Evolutionary conservation across 2,113 vertebrate species (phyloP).

Genomic region (Nothocercus julius): DNA sequence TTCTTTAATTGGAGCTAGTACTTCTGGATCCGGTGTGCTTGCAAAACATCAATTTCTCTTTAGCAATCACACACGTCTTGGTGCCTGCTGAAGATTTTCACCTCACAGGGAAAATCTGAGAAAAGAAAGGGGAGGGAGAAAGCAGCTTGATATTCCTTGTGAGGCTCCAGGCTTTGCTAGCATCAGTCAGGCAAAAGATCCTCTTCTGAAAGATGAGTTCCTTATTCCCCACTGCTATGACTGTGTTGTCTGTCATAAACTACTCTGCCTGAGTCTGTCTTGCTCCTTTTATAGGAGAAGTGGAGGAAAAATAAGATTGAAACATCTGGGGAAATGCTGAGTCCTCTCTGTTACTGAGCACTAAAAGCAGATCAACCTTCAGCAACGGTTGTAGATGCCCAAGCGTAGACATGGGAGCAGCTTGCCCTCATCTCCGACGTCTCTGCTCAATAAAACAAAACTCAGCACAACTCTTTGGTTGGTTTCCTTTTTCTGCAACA

Average conservation of each 20-base stretch:
- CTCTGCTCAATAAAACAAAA: slow-evolving; percentile 61
- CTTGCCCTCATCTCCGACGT: background rate
- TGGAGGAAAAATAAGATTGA: slow-evolving; percentile 57
- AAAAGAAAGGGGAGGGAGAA: background rate
- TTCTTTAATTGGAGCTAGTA: background rate
- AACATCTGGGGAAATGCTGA: slow-evolving; percentile 67
- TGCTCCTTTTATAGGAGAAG: slow-evolving; percentile 46
- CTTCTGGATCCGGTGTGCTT: background rate
- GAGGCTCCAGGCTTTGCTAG: background rate
- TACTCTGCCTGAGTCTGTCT: background rate
- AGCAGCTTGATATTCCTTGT: background rate
- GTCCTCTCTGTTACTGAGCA: background rate
- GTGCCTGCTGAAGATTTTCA: background rate
- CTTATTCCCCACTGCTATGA: background rate
- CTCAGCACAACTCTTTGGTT: background rate
- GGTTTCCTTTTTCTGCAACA: background rate
- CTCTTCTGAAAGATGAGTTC: background rate
- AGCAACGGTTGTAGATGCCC: fast-evolving
- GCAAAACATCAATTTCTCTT: background rate
- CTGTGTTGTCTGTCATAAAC: background rate
- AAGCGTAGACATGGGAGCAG: background rate
- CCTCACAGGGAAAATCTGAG: background rate
- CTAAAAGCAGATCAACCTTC: background rate
- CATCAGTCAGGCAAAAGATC: background rate
- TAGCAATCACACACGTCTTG: background rate